These are phyloP conservation scores for Chymomyza costata DNA, from an alignment of 1,140 invertebrate species.

Conservation along the genomic window DNA sequence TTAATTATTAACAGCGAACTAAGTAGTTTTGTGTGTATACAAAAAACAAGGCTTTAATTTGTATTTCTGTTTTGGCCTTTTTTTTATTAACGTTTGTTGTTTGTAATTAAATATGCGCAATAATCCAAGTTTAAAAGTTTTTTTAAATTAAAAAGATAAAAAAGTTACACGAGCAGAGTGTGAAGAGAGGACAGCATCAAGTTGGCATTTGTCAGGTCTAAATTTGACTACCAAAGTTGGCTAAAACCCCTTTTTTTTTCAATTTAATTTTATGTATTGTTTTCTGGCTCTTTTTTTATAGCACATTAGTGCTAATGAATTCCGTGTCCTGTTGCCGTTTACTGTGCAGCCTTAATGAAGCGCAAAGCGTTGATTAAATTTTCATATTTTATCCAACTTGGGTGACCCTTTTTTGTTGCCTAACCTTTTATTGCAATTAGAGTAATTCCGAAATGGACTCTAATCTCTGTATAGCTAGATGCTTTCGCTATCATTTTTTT, in stretches of 20 bases:
- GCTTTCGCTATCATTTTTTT: no score
- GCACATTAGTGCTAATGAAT: constrained; percentile 57
- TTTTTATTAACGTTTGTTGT: constrained; percentile 16
- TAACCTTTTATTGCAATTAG: background rate
- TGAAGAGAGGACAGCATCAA: constrained; percentile 11
- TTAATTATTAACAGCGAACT: constrained; percentile 71
- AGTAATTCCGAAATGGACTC: no score
- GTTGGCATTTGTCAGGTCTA: no score
- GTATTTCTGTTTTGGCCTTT: constrained; percentile 26
- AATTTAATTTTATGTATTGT: constrained; percentile 19
- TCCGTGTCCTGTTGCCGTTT: constrained; percentile 25
- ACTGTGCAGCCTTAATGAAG: constrained; percentile 40
- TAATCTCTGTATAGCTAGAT: no score
- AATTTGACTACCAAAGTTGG: no score
- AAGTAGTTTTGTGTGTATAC: constrained; percentile 55
- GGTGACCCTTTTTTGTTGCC: constrained; percentile 22
- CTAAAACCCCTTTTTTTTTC: constrained; percentile 38
- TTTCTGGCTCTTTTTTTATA: constrained; percentile 13
- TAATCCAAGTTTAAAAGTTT: constrained; percentile 71
- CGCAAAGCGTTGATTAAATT: constrained; percentile 57
- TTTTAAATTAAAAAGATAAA: constrained; percentile 53
- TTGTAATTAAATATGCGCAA: constrained; percentile 67
- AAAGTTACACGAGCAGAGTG: background rate
- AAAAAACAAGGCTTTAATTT: constrained; percentile 33
- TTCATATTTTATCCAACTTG: constrained; percentile 59